phyloP scores from a whole-genome alignment of 2,888 invertebrate species.

The Dicyrtomina minuta region DNA sequence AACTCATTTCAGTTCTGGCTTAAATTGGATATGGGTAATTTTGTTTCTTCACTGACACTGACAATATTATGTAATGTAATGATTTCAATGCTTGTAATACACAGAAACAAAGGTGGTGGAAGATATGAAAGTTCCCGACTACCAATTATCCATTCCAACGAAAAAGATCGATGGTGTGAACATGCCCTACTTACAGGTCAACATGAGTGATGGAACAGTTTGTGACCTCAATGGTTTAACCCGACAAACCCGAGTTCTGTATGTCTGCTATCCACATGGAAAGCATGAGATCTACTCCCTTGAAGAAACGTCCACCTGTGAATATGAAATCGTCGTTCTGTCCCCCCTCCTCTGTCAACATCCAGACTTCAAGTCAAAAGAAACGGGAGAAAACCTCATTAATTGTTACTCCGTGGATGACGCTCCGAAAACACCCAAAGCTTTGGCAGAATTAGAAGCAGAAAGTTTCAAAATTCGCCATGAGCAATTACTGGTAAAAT shows the following conservation, averaged over 20 bases:
- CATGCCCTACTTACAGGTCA: constrained; percentile 78
- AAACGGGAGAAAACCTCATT: constrained; percentile 74
- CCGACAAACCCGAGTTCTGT: constrained; percentile 76
- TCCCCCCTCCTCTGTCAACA: constrained; percentile 85
- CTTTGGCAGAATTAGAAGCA: constrained; percentile 69
- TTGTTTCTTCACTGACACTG: no score
- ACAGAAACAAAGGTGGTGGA: constrained; percentile 53
- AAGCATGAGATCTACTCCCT: constrained; percentile 89
- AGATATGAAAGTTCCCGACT: constrained; percentile 48
- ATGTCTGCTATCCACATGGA: constrained; percentile 84
- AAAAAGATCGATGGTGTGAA: constrained; percentile 65
- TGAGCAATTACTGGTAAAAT: constrained; percentile 62
- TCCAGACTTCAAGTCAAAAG: constrained; percentile 74
- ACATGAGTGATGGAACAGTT: constrained; percentile 82
- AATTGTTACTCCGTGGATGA: constrained; percentile 70
- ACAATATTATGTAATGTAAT: no score
- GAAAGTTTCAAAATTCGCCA: constrained; percentile 71
- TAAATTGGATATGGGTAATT: no score
- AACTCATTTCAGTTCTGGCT: no score
- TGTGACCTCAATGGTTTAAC: constrained; percentile 89
- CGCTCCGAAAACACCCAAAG: constrained; percentile 71
- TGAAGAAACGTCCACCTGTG: constrained; percentile 90
- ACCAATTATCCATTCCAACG: constrained; percentile 25
- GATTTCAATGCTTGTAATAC: constrained; percentile 17
- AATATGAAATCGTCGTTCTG: constrained; percentile 88